Evolutionary conservation across 2,888 invertebrate genomes (phyloP), one percentile per base, ranked within the genome.

Genomic region (Cryptocheilus praepositus): DNA sequence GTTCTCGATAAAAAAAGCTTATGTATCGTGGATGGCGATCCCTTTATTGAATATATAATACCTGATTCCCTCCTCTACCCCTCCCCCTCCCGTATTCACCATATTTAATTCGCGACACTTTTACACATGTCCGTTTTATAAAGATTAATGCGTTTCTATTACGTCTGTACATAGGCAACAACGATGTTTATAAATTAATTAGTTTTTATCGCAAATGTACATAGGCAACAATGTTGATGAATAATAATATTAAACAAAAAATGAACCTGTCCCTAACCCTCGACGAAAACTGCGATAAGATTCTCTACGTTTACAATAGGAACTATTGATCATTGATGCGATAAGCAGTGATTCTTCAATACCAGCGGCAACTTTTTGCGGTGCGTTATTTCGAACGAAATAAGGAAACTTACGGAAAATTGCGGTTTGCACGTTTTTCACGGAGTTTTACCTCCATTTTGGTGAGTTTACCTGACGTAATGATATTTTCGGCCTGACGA

Each of bases 161-260:
- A 61, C 67, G 65, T 76, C 71, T 76, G 74, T 76, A 75, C 68
- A 74, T 74, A 75, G 64, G 67, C 61, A 71, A 36, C 36, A 36
- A 74, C 74, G 75, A 75, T 75, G 71, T 75, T 75, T 74, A 69
- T 75, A 75, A 71, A 74, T 75, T 68, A 73, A 68, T 74, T 74
- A 74, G 73, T 74, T 70, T 73, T 70, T 74, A 74, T 70, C 70
- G 65, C 67, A 65, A 70, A 28, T 74, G 71, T 75, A 74, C 62
- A 75, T 71, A 75, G 69, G 64, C 67, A 67, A 74, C 71, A 65
- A 73, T 64, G 56, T 73, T 70, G 36, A 36, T 36, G 36, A 11
- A 36, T 36, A 36, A 36, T 36, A 36, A 36, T 5, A 36, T 8
- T 8, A 11, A 11, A 36, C 7, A 36, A 36, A 54, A 55, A 11